Conservation (phyloP, 2,888 invertebrate genomes). For the Megastigmus dorsalis region DNA sequence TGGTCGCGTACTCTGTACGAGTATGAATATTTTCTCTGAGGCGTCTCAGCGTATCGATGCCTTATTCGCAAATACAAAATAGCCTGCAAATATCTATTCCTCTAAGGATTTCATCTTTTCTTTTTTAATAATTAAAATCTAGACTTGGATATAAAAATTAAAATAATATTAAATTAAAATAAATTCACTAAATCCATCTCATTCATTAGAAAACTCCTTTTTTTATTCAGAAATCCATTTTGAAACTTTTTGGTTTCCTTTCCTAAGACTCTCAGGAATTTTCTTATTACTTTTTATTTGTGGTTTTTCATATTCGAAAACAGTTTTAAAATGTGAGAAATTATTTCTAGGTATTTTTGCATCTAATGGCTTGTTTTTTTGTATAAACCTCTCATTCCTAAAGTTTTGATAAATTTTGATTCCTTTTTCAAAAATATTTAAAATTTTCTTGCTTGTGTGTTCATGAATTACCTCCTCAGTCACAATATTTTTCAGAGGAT, state of each 20-base stretch:
- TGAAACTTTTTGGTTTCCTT: background rate
- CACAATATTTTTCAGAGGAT: background rate
- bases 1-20: too few relatives aligned
- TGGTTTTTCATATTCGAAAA: background rate
- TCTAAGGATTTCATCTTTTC: too few relatives aligned
- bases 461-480: background rate
- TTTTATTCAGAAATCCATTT: constrained; percentile 8
- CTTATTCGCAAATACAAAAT: too few relatives aligned
- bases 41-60: too few relatives aligned
- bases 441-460: background rate
- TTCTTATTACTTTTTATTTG: too few relatives aligned
- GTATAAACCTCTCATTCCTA: background rate
- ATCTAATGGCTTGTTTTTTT: background rate
- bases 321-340: constrained; percentile 1
- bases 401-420: background rate
- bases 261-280: too few relatives aligned
- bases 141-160: too few relatives aligned
- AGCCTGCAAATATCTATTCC: too few relatives aligned
- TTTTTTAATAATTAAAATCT: too few relatives aligned
- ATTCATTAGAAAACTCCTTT: constrained; percentile 6
- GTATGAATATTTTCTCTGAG: too few relatives aligned
- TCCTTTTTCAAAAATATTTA: constrained; percentile 3
- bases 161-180: too few relatives aligned
- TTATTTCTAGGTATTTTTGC: background rate
- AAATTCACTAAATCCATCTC: too few relatives aligned